Percentiles rank a stretch among this genome's conserved stretches.
Conservation (phyloP, 2,888 invertebrate genomes). For the Eristalis tenax region DNA sequence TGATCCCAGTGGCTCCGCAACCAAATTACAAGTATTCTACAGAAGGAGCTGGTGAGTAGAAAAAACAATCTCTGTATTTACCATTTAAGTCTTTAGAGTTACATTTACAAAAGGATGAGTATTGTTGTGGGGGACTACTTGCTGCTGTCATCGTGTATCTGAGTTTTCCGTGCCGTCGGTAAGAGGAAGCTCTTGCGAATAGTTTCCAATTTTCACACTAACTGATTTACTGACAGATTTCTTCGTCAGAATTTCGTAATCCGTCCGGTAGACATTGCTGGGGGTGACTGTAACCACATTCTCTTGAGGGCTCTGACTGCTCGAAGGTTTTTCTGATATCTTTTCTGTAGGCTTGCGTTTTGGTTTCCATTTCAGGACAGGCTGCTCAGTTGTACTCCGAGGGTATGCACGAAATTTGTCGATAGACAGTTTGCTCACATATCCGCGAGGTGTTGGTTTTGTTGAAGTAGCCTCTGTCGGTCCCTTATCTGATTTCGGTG, state of each 20-base stretch:
- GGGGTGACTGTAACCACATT: constrained; percentile 70
- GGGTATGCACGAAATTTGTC: constrained; percentile 44
- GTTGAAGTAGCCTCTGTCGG: constrained; percentile 73
- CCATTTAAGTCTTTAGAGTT: neutral
- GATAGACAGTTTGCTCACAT: constrained; percentile 72
- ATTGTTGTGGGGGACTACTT: too few species aligned
- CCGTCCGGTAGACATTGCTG: constrained; percentile 38
- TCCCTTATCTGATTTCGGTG: neutral
- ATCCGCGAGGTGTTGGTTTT: constrained; percentile 73
- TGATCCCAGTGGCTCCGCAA: constrained; percentile 92
- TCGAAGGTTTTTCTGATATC: constrained; percentile 46
- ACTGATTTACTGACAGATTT: constrained; percentile 83
- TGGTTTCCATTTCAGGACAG: constrained; percentile 79
- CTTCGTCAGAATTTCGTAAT: constrained; percentile 78
- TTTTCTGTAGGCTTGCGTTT: constrained; percentile 74
- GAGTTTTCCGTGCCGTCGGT: too few species aligned
- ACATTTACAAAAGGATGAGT: neutral
- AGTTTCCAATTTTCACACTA: constrained; percentile 82
- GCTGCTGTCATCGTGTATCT: too few species aligned
- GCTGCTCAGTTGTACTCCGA: constrained; percentile 76
- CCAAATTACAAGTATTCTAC: constrained; percentile 95
- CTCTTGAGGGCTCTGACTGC: constrained; percentile 67
- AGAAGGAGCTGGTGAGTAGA: constrained; percentile 92
- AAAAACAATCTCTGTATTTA: neutral
- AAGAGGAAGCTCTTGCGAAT: constrained; percentile 78